Conservation (phyloP, 2,888 invertebrate species). For the Thalpophila matura region DNA sequence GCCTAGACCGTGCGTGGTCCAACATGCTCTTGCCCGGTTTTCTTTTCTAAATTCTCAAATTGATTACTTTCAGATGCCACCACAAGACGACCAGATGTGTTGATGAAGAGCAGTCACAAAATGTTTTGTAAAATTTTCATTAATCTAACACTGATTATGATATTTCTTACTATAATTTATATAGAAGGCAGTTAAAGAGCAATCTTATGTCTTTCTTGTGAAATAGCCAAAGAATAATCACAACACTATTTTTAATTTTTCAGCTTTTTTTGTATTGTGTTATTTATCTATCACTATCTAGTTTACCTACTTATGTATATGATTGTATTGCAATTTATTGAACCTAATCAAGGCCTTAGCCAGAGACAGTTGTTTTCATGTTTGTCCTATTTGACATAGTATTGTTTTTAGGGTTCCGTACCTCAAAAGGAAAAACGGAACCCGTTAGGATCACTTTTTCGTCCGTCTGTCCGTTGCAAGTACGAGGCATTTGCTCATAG, state of each 20-base stretch:
- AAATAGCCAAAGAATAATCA: conserved; percentile 63
- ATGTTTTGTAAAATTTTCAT: conserved; percentile 65
- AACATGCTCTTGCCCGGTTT: too few relatives aligned
- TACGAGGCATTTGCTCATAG: too few relatives aligned
- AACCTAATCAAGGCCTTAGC: conserved; percentile 24
- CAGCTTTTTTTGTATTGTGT: conserved; percentile 30
- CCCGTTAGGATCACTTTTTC: too few relatives aligned
- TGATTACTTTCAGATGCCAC: conserved; percentile 82
- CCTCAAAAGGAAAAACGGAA: too few relatives aligned
- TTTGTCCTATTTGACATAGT: not conserved
- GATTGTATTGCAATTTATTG: conserved; percentile 25
- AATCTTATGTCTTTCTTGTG: conserved; percentile 29
- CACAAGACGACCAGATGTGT: conserved; percentile 89
- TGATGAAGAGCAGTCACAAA: conserved; percentile 71
- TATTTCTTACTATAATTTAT: conserved; percentile 52
- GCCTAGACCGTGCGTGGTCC: too few relatives aligned
- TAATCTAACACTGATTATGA: conserved; percentile 57
- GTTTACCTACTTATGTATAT: conserved; percentile 30
- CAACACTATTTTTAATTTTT: conserved; percentile 36
- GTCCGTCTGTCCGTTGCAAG: too few relatives aligned
- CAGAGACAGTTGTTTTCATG: conserved; percentile 1
- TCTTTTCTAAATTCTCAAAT: too few relatives aligned
- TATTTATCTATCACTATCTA: conserved; percentile 43
- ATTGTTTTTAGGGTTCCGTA: not conserved
- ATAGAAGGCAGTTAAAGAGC: conserved; percentile 21